Base-by-base conservation (phyloP, 2,797 vertebrate species). In the Mormyrus hasselquistii region DNA sequence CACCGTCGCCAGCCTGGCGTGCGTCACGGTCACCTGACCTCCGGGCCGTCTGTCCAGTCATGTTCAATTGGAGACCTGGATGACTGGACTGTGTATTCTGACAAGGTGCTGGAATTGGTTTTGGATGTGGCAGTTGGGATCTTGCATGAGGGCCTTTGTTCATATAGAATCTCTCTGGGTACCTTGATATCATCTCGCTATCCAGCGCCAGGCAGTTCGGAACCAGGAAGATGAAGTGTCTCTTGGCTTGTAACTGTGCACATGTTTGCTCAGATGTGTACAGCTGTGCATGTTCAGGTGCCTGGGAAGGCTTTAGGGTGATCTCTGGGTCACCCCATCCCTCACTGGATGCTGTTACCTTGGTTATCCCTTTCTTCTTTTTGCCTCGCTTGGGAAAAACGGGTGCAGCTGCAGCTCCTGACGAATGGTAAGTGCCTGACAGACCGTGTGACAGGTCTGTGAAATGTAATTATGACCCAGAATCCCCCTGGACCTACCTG, bases 381-480 rank as follows among this genome's bases (percentile, higher is more conserved):
- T 3, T 79, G 73, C 38, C 73, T 79, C 73, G 5, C 73, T 47
- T 82, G 41, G 12, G 44, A 76, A 62, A 59, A 52, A 76, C 6
- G 1, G 49, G 16, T 49, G 16, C 47, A 1, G 47, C 47, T 88
- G 65, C 10, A 19, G 87, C 82, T 52, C 44, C 10, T 49, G 79
- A 50, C n/a, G 38, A 84, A 88, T n/a, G 16, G 29, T 47, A 84
- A 38, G 49, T 12, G 3, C 57, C 19, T 86, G 47, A 16, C 57
- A 89, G 55, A 38, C 14, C 88, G 50, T 53, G 47, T 89, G 88
- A 86, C 55, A 50, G 38, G 14, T 83, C 65, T 16, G 22, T 85
- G 53, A 62, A 89, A 85, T 62, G 53, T 57, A 86, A 86, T 86
- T 38, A 89, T 62, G 57, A 89, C 41, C 82, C 38, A 52, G 2